Base-by-base conservation (phyloP, 2,888 invertebrate species). In the Drosophila kuntzei region DNA sequence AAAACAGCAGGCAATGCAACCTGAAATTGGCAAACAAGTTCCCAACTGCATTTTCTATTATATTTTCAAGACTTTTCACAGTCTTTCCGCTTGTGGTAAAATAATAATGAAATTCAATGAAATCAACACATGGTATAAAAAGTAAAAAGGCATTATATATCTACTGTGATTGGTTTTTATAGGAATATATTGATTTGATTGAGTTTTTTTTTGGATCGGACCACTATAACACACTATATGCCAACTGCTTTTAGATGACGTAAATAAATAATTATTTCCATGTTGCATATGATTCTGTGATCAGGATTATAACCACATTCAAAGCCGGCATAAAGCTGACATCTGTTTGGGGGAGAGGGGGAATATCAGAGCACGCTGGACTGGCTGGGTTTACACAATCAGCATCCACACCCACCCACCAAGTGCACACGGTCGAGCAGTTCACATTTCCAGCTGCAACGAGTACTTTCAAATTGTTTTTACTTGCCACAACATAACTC, bases 391-490 rank as follows among this genome's bases (percentile, higher is more conserved):
- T 47, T 47, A 29, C 57, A 58, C 47, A 58, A 58, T 47, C 25
- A 12, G 27, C 12, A 8, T 8, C 32, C 14, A 20, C 59, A 55
- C 67, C 54, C 72, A 65, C 37, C 60, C 43, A 2, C 14, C 34
- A 34, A 62, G 27, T 27, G 20, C 58, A 46, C 50, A 46, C 44
- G 55, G 53, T 47, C 29, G 12, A n/a, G 34, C n/a, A 34, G 46
- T 47, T 39, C 55, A 22, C 57, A 43, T 62, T 51, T 58, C 36
- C 14, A 4, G 81, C 53, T 60, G 67, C 80, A 80, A 60, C 80
- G 83, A 86, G 84, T 50, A 81, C 81, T 87, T 82, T 82, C 82
- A 72, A 84, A 84, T 72, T 62, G 69, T 79, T 82, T 82, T 87
- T 87, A 87, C 87, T 82, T 81, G 79, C 76, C 44, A 49, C 87